A percentile compares a stretch with the other conserved stretches of the same genome.
These are phyloP conservation scores for Crematogaster levior DNA, from an alignment of 2,888 invertebrate species.

Conservation along the genomic window DNA sequence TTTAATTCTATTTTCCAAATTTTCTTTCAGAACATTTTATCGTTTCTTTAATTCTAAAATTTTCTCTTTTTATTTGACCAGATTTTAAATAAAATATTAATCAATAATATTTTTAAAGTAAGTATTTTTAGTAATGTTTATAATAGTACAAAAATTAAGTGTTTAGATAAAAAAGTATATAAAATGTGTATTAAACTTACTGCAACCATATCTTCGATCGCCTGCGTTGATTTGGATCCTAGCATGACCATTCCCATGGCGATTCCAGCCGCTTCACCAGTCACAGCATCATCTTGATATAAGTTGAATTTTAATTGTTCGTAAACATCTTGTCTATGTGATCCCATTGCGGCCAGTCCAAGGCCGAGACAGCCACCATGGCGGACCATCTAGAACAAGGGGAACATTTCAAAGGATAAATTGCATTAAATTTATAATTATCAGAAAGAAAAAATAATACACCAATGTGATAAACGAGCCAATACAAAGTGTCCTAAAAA, in stretches of 20 bases:
- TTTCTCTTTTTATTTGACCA: neutral
- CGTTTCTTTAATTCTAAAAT: no score
- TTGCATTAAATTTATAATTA: neutral
- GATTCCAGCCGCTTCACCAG: constrained; percentile 99
- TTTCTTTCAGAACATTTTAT: no score
- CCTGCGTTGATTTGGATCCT: constrained; percentile 95
- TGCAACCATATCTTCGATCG: constrained; percentile 97
- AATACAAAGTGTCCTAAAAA: no score
- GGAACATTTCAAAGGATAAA: neutral
- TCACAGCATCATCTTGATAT: constrained; percentile 99
- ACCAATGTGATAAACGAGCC: no score
- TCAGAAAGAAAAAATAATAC: no score
- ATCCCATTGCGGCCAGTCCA: constrained; percentile 99
- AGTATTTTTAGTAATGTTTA: neutral
- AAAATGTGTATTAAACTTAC: constrained; percentile 85
- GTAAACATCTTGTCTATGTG: constrained; percentile 97
- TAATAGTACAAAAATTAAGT: neutral
- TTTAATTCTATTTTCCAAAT: neutral
- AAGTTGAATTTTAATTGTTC: constrained; percentile 98
- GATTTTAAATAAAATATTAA: neutral
- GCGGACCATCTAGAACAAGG: constrained; percentile 91
- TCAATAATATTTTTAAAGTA: neutral
- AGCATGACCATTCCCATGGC: constrained; percentile 99
- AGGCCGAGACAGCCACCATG: constrained; percentile 99
- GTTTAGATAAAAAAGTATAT: neutral